Evolutionary conservation across 2,888 invertebrate genomes (phyloP).

Genomic region (Arctia plantaginis): DNA sequence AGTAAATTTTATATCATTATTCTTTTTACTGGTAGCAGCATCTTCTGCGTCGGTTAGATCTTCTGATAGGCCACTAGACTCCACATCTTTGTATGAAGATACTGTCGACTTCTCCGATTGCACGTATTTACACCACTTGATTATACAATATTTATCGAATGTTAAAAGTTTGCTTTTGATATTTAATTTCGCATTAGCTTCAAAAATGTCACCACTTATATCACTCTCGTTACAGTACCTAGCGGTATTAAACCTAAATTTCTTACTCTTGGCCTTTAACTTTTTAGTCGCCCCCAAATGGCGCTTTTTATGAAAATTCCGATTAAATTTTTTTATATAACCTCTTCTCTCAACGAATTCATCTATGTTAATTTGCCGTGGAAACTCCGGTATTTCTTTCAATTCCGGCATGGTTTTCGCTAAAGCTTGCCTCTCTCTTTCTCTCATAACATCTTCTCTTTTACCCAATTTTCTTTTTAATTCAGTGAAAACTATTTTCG

Average conservation of each 20-base stretch:
- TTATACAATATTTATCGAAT: constrained; percentile 55
- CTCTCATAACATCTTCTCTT: constrained; percentile 81
- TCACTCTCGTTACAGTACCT: constrained; percentile 62
- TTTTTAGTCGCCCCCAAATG: constrained; percentile 52
- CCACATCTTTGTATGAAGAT: constrained; percentile 28
- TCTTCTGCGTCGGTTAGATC: constrained; percentile 58
- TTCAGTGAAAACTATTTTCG: constrained; percentile 76
- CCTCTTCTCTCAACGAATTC: constrained; percentile 68
- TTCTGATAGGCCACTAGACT: constrained; percentile 59
- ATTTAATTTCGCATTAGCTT: constrained; percentile 64
- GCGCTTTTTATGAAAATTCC: constrained; percentile 41
- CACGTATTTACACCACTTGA: constrained; percentile 64
- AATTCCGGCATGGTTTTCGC: constrained; percentile 81
- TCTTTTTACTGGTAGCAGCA: constrained; percentile 50
- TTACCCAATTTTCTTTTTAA: constrained; percentile 78
- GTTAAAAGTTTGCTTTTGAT: constrained; percentile 64
- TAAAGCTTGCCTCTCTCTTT: constrained; percentile 80
- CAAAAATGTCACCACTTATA: constrained; percentile 55
- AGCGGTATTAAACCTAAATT: constrained; percentile 54
- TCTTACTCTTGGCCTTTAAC: constrained; percentile 44
- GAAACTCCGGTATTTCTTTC: constrained; percentile 77
- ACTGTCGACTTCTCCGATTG: constrained; percentile 15
- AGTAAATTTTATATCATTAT: constrained; percentile 55
- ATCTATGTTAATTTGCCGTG: constrained; percentile 74
- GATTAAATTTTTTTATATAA: constrained; percentile 67